Percentiles rank a stretch among this genome's conserved stretches.
phyloP scores from a whole-genome alignment of 2,113 vertebrate genomes.

The Ameiurus melas region DNA sequence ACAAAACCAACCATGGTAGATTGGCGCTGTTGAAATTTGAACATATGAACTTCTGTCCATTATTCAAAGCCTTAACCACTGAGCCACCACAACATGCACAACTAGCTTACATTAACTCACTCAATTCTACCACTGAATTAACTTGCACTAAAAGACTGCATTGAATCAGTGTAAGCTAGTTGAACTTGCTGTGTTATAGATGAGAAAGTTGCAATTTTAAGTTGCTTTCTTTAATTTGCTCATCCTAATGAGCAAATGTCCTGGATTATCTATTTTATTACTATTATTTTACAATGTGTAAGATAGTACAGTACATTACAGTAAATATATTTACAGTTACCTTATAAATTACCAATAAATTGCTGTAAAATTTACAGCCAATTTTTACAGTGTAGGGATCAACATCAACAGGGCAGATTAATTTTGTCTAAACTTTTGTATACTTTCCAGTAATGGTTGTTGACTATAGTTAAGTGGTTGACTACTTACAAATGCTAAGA shows the following conservation, averaged over 20 bases:
- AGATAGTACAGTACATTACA: background rate
- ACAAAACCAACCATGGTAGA: background rate
- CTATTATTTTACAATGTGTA: background rate
- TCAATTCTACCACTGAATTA: background rate
- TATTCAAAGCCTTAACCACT: no score
- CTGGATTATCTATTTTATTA: background rate
- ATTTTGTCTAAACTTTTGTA: no score
- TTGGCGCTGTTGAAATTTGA: background rate
- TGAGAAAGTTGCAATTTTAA: background rate
- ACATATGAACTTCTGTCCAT: background rate
- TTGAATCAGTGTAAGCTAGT: background rate
- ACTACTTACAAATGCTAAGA: background rate
- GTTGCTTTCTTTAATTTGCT: background rate
- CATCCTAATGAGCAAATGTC: background rate
- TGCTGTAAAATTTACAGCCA: background rate
- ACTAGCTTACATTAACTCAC: background rate
- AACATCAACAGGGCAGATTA: background rate
- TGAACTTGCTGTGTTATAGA: background rate
- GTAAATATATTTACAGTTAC: background rate
- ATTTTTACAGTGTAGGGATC: background rate
- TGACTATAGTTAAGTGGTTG: background rate
- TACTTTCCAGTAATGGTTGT: background rate
- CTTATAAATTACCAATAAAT: background rate
- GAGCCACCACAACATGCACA: background rate
- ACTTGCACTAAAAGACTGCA: background rate